Conservation (phyloP, 2,113 vertebrate species). For the Dicentrarchus labrax region DNA sequence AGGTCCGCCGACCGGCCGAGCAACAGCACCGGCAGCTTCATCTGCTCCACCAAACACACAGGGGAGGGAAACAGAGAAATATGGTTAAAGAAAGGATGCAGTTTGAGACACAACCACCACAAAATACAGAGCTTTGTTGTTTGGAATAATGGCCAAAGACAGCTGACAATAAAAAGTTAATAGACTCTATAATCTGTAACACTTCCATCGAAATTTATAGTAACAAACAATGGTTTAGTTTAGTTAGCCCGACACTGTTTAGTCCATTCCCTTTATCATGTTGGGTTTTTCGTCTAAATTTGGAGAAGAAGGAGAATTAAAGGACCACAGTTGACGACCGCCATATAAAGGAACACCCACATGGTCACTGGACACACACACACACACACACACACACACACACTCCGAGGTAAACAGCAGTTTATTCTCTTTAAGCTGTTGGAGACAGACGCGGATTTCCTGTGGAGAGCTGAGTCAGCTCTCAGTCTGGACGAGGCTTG, state of each 20-base stretch:
- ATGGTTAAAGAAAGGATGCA: neutral
- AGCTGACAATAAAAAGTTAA: too few relatives aligned
- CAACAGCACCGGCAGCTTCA: slow-evolving; percentile 92
- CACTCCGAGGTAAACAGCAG: slow-evolving; percentile 32
- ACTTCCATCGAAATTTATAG: too few relatives aligned
- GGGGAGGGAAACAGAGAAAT: neutral
- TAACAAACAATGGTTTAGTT: too few relatives aligned
- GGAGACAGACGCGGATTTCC: slow-evolving; percentile 39
- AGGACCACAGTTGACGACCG: neutral
- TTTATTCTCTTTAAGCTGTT: slow-evolving; percentile 14
- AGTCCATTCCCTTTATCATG: too few relatives aligned
- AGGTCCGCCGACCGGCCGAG: slow-evolving; percentile 94
- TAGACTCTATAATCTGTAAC: too few relatives aligned
- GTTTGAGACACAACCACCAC: neutral
- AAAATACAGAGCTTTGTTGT: neutral
- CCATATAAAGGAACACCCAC: neutral
- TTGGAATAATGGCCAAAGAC: too few relatives aligned
- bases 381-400: slow-evolving; percentile 15
- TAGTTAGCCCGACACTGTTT: too few relatives aligned
- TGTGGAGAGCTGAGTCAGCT: slow-evolving; percentile 51
- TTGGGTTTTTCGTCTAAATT: too few relatives aligned
- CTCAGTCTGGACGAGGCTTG: neutral
- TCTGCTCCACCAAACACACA: slow-evolving; percentile 75
- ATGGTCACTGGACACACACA: slow-evolving; percentile 3
- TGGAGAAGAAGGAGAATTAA: neutral